Evolutionary conservation across 2,888 invertebrate species (phyloP), one percentile per base, ranked within the genome.

Genomic region (Drosophila tanythrix): DNA sequence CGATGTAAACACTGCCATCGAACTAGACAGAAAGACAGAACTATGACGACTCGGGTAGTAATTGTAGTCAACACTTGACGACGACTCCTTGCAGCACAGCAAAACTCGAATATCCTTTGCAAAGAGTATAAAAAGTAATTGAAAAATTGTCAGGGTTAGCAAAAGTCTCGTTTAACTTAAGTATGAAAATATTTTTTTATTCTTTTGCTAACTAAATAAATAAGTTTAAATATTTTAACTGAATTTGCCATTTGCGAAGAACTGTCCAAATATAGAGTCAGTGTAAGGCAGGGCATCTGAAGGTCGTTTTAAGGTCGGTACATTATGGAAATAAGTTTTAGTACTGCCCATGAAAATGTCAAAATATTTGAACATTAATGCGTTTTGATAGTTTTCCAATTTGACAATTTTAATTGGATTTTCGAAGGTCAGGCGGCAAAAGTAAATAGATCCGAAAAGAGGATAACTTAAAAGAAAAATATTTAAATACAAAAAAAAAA

Each of bases 361-460:
- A 76, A 55, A 59, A n/a, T 48, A 60, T 65, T 56, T 38, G 3
- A 71, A 67, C 53, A 60, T 64, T 79, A 84, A 79, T 74, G 15
- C 55, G 59, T 55, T 73, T 46, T 67, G 85, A 85, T 85, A 85
- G 83, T 73, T 73, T 63, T 60, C 69, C 73, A 61, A 78, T 70
- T 71, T 77, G 69, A 53, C 48, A 38, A 38, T 21, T 51, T 58
- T 84, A 85, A 82, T 82, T 85, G 85, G 83, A 74, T 82, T 79
- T 77, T 55, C 48, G 51, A 27, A 58, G 46, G 59, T 43, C 36
- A 33, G 3, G 46, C 25, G 18, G 33, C 53, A 57, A 60, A 62
- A 35, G 63, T 61, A 56, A 77, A 63, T 56, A 57, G 18, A 33
- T 46, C 38, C 38, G 57, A 43, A 43, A 43, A 35, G 1, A 10